phyloP scores from a whole-genome alignment of 2,113 vertebrate species.

The Crypturellus undulatus region DNA sequence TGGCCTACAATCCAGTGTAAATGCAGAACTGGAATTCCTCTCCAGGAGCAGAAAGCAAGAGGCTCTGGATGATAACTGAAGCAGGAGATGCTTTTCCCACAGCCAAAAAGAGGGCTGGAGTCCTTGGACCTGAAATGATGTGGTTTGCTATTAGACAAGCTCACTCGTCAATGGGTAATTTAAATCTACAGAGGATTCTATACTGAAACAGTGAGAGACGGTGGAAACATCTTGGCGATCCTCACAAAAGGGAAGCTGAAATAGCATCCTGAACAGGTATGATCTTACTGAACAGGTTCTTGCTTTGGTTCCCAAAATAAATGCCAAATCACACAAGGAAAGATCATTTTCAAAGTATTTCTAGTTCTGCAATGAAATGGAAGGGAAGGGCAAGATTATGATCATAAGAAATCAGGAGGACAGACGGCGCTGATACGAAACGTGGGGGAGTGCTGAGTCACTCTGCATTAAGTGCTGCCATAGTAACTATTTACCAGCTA shows the following conservation, averaged over 20 bases:
- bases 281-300: background rate
- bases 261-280: background rate
- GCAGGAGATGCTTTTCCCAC: background rate
- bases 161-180: background rate
- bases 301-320: background rate
- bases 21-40: background rate
- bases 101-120: background rate
- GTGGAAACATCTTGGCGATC: background rate
- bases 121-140: background rate
- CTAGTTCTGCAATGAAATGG: background rate
- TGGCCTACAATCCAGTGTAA: background rate
- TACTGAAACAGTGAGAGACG: background rate
- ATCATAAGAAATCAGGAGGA: background rate
- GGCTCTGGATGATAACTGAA: background rate
- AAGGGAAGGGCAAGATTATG: background rate
- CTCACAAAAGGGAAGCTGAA: background rate
- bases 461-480: slow-evolving; percentile 23
- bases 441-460: slow-evolving; percentile 57
- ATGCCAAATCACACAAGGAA: background rate
- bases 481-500: slow-evolving; percentile 55
- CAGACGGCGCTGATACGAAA: background rate
- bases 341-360: background rate
- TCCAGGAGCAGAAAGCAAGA: background rate
- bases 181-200: background rate
- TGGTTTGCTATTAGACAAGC: background rate